These are phyloP conservation scores for Zeugodacus cucurbitae DNA, from an alignment of 1,140 invertebrate genomes.

Conservation along the genomic window DNA sequence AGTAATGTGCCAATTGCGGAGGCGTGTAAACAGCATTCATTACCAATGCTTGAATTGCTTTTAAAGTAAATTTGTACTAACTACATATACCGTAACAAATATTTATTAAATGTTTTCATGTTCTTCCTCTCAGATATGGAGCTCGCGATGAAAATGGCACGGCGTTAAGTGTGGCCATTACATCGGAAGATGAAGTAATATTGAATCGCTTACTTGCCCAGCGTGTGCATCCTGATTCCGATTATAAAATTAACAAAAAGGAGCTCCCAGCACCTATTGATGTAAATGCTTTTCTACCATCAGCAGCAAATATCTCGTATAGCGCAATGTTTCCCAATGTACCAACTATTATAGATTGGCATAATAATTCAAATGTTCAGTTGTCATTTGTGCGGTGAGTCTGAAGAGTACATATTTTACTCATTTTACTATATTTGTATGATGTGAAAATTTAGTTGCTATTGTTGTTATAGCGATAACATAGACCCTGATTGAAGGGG, in stretches of 20 bases:
- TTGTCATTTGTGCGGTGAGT: conserved; percentile 72
- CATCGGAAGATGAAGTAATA: conserved; percentile 57
- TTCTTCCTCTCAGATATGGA: conserved; percentile 69
- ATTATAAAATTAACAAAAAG: conserved; percentile 89
- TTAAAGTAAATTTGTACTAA: conserved; percentile 68
- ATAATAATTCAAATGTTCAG: conserved; percentile 79
- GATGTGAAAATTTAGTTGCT: too few relatives aligned
- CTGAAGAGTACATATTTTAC: not conserved
- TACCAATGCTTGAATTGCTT: conserved; percentile 76
- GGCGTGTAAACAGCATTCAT: conserved; percentile 76
- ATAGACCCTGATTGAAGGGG: too few relatives aligned
- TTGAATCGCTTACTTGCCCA: conserved; percentile 57
- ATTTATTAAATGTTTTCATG: conserved; percentile 24
- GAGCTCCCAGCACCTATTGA: conserved; percentile 73
- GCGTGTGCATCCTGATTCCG: conserved; percentile 82
- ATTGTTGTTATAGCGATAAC: too few relatives aligned
- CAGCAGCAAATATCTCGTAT: conserved; percentile 77
- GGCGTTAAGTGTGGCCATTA: conserved; percentile 71
- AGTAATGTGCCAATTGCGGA: conserved; percentile 75
- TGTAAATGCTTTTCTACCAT: conserved; percentile 71
- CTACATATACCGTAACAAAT: not conserved
- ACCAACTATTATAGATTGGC: conserved; percentile 95
- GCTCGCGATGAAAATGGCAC: conserved; percentile 88
- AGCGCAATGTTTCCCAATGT: conserved; percentile 84
- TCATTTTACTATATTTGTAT: too few relatives aligned